Evolutionary conservation across 2,888 invertebrate species (phyloP), one percentile per base, ranked within the genome.

Genomic region (Oscheius sp.): DNA sequence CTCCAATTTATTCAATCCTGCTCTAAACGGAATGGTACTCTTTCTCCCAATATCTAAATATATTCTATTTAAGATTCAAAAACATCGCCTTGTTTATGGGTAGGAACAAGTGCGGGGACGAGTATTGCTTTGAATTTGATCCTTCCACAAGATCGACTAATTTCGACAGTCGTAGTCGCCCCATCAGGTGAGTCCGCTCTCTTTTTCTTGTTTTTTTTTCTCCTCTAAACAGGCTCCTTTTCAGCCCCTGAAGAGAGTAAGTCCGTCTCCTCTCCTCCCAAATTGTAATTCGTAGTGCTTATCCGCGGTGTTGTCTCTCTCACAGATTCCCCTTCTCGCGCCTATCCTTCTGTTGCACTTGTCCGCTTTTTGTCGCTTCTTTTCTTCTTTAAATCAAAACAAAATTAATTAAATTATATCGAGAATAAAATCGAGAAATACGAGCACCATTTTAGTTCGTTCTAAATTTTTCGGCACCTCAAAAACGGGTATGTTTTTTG

Each of bases 41-140:
- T 35, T 6, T 27, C 16, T 13, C 5, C 1, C 7, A 66, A 46
- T 59, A 21, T 55, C 0, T 13, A 41, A 35, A 29, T 16, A 7
- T 21, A 21, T 23, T 35, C 21, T 35, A 29, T 84, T 61, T 68
- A 35, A 87, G 86, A 80, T 35, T 45, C 82, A 13, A 84, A 85
- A 92, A 94, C 94, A 89, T 76, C 78, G 13, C 96, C 98, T 83
- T 96, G 96, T 85, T 91, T 99, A 82, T 99, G 98, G 98, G 93
- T 98, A 87, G 98, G 99, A 87, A 98, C 97, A 84, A 95, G 95
- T 90, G 92, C 95, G 87, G 99, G 99, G 86, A 96, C 97, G 75
- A 94, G 96, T 89, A 92, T 98, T 88, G 95, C 96, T 79, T 93
- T 98, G 90, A 93, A 94, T 90, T 93, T 98, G 89, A 93, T 92